Evolutionary conservation across 2,113 vertebrate species (phyloP).

Genomic region (Plecotus auritus): DNA sequence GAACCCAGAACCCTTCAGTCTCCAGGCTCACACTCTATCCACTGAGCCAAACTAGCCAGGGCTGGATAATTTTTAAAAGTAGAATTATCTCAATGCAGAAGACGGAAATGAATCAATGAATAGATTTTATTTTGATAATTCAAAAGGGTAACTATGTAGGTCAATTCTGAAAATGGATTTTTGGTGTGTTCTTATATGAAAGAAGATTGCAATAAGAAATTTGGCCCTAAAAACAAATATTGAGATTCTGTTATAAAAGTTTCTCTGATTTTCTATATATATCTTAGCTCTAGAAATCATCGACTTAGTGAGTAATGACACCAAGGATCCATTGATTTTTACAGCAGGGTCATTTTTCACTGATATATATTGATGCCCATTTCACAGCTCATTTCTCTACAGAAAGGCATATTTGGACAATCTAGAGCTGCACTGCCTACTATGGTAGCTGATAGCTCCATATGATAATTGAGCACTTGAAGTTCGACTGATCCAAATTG

Average conservation of each 20-base stretch:
- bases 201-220: not conserved
- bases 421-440: not conserved
- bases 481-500: not conserved
- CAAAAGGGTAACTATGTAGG: not conserved
- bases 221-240: not conserved
- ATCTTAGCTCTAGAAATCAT: not conserved
- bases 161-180: not conserved
- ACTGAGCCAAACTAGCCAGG: too few species aligned
- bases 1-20: too few species aligned
- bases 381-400: constrained; percentile 6
- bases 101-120: not conserved
- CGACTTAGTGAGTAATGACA: not conserved
- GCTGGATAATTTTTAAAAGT: not conserved
- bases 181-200: not conserved
- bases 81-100: not conserved
- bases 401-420: not conserved
- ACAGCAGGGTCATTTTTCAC: not conserved
- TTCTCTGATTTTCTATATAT: not conserved
- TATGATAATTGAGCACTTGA: not conserved
- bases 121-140: not conserved
- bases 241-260: not conserved
- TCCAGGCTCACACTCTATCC: too few species aligned
- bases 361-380: not conserved
- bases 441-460: not conserved
- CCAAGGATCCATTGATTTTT: not conserved